Conservation (phyloP, 2,888 invertebrate species). For the Crepidodera aurea region DNA sequence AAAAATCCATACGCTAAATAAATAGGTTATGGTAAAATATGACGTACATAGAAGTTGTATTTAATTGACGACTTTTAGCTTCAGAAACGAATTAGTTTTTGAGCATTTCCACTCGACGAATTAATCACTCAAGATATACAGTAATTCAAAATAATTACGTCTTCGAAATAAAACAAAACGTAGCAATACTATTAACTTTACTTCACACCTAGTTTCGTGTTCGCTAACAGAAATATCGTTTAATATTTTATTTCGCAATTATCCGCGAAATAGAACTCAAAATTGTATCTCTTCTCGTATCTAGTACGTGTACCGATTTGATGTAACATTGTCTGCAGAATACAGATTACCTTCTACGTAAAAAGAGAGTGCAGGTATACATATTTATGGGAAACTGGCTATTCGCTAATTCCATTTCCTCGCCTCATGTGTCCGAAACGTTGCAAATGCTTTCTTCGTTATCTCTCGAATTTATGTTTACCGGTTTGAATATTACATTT, state of each 20-base stretch:
- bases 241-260: constrained; percentile 25
- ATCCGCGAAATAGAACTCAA: constrained; percentile 21
- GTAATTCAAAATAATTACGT: no score
- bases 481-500: constrained; percentile 30
- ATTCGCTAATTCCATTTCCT: constrained; percentile 17
- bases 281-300: constrained; percentile 18
- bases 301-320: constrained; percentile 26
- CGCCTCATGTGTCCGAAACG: constrained; percentile 16
- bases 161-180: no score
- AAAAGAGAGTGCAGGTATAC: constrained; percentile 26
- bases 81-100: no score
- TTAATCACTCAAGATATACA: no score
- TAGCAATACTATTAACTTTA: no score
- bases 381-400: constrained; percentile 15
- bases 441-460: constrained; percentile 24
- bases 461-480: constrained; percentile 28
- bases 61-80: no score
- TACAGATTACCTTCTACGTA: constrained; percentile 11
- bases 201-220: constrained; percentile 6
- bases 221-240: background rate
- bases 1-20: no score
- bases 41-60: no score
- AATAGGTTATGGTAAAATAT: no score
- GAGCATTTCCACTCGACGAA: no score
- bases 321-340: constrained; percentile 17